Conservation (phyloP, 2,888 invertebrate genomes). For the Catocala fraxini region DNA sequence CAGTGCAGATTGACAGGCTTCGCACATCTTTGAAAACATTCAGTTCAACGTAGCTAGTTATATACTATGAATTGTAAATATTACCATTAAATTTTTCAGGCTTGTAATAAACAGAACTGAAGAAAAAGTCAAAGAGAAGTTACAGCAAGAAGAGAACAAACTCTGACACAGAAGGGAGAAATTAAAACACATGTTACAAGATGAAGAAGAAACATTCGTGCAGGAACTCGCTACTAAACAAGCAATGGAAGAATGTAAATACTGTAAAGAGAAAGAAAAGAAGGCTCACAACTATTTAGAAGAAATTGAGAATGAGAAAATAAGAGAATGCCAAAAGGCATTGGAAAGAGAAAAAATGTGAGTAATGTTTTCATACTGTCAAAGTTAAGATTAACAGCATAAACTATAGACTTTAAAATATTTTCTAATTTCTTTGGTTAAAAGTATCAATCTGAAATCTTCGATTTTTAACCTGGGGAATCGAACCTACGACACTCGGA, state of each 20-base stretch:
- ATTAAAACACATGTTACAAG: conserved; percentile 63
- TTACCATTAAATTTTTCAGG: conserved; percentile 48
- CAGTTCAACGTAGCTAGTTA: too few relatives aligned
- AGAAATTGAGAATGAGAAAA: conserved; percentile 71
- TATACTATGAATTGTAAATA: background rate
- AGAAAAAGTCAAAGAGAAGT: conserved; percentile 68
- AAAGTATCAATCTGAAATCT: too few relatives aligned
- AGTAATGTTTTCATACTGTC: conserved; percentile 36
- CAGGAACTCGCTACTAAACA: conserved; percentile 66
- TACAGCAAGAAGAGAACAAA: conserved; percentile 70
- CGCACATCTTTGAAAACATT: too few relatives aligned
- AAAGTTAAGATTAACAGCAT: background rate
- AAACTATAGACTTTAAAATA: background rate
- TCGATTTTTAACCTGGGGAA: too few relatives aligned
- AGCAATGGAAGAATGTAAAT: conserved; percentile 65
- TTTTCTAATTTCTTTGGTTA: too few relatives aligned
- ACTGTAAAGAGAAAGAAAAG: conserved; percentile 67
- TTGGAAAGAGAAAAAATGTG: conserved; percentile 80
- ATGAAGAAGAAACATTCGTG: conserved; percentile 65
- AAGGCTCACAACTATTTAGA: conserved; percentile 61
- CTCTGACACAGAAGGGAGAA: conserved; percentile 78
- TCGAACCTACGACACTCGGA: too few relatives aligned
- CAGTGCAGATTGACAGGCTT: too few relatives aligned
- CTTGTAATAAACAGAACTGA: conserved; percentile 73
- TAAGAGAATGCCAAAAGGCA: conserved; percentile 74